Evolutionary conservation across 2,113 vertebrate species (phyloP).

Genomic region (Marmota monax): DNA sequence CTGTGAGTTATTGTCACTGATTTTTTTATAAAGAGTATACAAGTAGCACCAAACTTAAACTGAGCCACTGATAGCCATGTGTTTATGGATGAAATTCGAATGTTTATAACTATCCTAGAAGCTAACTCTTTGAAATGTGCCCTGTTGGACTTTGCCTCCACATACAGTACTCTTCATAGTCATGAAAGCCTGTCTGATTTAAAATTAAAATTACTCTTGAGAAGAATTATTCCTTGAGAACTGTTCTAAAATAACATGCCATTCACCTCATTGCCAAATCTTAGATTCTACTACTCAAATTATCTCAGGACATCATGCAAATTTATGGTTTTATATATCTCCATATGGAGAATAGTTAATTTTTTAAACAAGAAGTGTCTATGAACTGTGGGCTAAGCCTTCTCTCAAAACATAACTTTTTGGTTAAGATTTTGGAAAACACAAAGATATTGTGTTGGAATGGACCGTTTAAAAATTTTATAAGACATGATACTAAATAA

Average conservation of each 20-base stretch:
- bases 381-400: background rate
- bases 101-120: background rate
- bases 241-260: conserved; percentile 41
- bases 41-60: background rate
- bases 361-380: conserved; percentile 31
- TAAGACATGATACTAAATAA: background rate
- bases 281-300: conserved; percentile 58
- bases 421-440: conserved; percentile 41
- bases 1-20: background rate
- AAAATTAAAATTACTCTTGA: conserved; percentile 70
- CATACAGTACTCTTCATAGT: background rate
- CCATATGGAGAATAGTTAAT: conserved; percentile 36
- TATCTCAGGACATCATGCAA: conserved; percentile 61
- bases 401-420: conserved; percentile 12
- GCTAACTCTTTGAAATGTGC: background rate
- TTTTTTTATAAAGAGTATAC: background rate
- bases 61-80: background rate
- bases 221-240: conserved; percentile 65
- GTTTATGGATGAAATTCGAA: background rate
- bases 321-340: conserved; percentile 58
- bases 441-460: background rate
- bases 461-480: background rate
- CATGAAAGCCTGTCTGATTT: conserved; percentile 39
- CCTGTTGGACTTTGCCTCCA: background rate
- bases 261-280: conserved; percentile 67